phyloP scores from a whole-genome alignment of 2,888 invertebrate species.

The Chirona hameri region DNA sequence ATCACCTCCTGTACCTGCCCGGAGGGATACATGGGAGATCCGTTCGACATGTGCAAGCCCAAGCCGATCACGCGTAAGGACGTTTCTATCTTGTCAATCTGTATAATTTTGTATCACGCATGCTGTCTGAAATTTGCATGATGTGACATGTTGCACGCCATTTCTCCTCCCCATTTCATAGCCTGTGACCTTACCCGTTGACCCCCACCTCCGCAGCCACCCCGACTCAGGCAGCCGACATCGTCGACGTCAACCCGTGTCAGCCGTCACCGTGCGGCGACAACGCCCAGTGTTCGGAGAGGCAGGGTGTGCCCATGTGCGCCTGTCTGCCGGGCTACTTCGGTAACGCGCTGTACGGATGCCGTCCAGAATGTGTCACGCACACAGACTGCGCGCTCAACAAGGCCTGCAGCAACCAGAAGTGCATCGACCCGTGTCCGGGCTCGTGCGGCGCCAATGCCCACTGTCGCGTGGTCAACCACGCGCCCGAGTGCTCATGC shows the following conservation, averaged over 20 bases:
- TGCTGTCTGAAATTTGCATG: neutral
- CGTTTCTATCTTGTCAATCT: neutral
- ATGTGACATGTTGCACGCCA: neutral
- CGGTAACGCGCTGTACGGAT: slow-evolving; percentile 37
- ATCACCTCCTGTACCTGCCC: slow-evolving; percentile 64
- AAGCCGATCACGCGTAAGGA: neutral
- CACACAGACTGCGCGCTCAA: slow-evolving; percentile 44
- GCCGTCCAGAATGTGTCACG: slow-evolving; percentile 70
- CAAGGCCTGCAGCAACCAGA: slow-evolving; percentile 55
- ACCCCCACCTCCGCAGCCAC: neutral
- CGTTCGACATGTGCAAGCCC: slow-evolving; percentile 67
- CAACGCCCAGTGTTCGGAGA: slow-evolving; percentile 71
- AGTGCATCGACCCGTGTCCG: slow-evolving; percentile 76
- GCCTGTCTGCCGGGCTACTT: slow-evolving; percentile 63
- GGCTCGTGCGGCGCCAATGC: slow-evolving; percentile 53
- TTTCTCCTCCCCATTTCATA: too few species aligned
- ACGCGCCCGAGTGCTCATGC: slow-evolving; percentile 61
- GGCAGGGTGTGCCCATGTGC: slow-evolving; percentile 75
- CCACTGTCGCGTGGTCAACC: slow-evolving; percentile 42
- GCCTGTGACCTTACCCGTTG: too few species aligned
- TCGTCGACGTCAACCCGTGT: slow-evolving; percentile 61
- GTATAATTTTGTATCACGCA: neutral
- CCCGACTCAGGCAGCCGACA: neutral
- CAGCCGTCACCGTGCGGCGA: slow-evolving; percentile 77
- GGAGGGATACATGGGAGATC: slow-evolving; percentile 74